Evolutionary conservation across 2,113 vertebrate genomes (phyloP).

Genomic region (Tapirus terrestris): DNA sequence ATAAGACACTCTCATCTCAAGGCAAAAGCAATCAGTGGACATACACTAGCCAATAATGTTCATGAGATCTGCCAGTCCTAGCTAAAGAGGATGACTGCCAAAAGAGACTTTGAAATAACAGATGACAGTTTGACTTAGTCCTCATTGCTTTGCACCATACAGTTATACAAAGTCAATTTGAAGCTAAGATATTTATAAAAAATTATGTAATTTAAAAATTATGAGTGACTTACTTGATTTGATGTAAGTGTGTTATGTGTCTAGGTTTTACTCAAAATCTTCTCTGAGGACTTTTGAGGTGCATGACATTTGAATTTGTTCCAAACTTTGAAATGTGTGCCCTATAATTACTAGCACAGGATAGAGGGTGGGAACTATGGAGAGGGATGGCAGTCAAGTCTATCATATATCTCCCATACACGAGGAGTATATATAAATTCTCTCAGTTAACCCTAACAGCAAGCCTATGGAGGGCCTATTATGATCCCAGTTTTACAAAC

Average conservation of each 20-base stretch:
- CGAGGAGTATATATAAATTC: neutral
- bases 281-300: neutral
- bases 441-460: neutral
- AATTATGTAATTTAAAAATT: slow-evolving; percentile 20
- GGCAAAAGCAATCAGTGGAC: neutral
- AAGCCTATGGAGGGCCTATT: neutral
- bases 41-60: neutral
- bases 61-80: neutral
- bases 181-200: slow-evolving; percentile 36
- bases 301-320: neutral
- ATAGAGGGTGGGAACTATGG: neutral
- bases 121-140: slow-evolving; percentile 17
- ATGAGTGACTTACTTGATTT: slow-evolving; percentile 19
- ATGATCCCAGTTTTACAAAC: neutral
- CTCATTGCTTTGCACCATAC: neutral
- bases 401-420: neutral
- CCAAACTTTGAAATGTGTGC: neutral
- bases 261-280: neutral
- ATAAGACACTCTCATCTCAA: neutral
- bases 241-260: neutral
- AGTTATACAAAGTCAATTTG: slow-evolving; percentile 30
- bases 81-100: neutral
- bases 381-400: neutral
- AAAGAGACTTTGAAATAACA: neutral
- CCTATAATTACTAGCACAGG: neutral